Evolutionary conservation across 2,888 invertebrate genomes (phyloP), one percentile per base, ranked within the genome.

Genomic region (Acronicta alni): DNA sequence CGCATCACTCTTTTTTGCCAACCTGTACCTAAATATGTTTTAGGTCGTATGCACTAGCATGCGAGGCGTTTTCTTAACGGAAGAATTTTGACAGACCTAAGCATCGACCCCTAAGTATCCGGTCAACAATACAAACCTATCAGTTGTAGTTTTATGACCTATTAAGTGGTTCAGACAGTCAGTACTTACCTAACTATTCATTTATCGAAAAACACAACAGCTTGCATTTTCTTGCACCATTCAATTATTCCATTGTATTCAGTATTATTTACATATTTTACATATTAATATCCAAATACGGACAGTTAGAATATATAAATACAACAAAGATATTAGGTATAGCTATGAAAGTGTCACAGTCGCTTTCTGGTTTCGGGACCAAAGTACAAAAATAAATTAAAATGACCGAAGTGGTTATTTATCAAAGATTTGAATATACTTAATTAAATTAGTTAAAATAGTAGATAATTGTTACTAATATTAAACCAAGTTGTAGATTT

Each of bases 221-320:
- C 42, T 30, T 47, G 14, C 12, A 32, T 32, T 30, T 30, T 44
- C 9, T 32, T 37, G 45, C n/a, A 44, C 12, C 8, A 49, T 52
- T 54, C 16, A 60, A 42, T 41, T 51, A 59, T 56, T 59, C 68
- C 61, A 66, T 75, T 74, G 72, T 74, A 65, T 74, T 72, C 64
- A 61, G 20, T 48, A n/a, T 26, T 48, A 57, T 58, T 59, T 55
- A 57, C 60, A 64, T 71, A 45, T 61, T 54, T 59, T 55, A 55
- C 60, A 67, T 71, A 45, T 64, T 54, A 46, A 56, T 57, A 59
- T 57, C 45, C 61, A 61, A 57, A 60, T n/a, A 55, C 41, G 15
- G 12, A 43, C 54, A 43, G 26, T 57, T 63, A 54, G 63, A 73
- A 73, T 57, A 60, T 43, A 63, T 63, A 57, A 70, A 57, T 52